These are phyloP conservation scores for Hydrolagus colliei DNA, from an alignment of 2,797 vertebrate genomes.

Conservation along the genomic window DNA sequence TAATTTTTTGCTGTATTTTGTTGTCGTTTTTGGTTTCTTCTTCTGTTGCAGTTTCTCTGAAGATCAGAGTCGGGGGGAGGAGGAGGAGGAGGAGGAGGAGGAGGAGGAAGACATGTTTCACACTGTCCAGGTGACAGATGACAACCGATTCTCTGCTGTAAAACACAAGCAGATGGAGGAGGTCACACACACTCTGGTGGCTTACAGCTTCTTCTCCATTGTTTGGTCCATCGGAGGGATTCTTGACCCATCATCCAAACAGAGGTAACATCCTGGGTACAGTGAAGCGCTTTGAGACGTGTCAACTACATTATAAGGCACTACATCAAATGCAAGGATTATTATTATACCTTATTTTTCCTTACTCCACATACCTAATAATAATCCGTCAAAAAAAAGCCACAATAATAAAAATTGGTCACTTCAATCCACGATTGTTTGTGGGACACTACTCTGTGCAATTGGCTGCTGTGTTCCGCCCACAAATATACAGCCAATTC, in stretches of 20 bases:
- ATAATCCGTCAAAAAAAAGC: no score
- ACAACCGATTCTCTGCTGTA: slow-evolving; percentile 35
- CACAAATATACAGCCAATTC: no score
- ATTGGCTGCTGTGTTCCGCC: no score
- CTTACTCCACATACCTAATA: no score
- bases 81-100: background rate
- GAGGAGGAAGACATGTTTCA: background rate
- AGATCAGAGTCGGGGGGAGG: slow-evolving; percentile 36
- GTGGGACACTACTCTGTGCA: no score
- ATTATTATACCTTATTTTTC: no score
- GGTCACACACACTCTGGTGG: slow-evolving; percentile 33
- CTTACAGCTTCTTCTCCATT: slow-evolving; percentile 36
- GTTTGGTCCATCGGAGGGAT: slow-evolving; percentile 37
- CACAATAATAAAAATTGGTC: no score
- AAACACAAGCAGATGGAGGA: slow-evolving; percentile 38
- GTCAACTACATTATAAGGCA: no score
- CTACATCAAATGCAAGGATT: no score
- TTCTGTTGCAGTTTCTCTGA: slow-evolving; percentile 36
- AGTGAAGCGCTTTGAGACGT: background rate
- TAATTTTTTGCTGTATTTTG: no score
- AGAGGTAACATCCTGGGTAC: slow-evolving; percentile 24
- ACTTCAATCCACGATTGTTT: no score
- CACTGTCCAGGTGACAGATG: slow-evolving; percentile 18
- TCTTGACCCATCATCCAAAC: slow-evolving; percentile 40
- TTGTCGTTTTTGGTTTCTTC: background rate